phyloP scores from a whole-genome alignment of 2,888 invertebrate species.

The Papilio demoleus region DNA sequence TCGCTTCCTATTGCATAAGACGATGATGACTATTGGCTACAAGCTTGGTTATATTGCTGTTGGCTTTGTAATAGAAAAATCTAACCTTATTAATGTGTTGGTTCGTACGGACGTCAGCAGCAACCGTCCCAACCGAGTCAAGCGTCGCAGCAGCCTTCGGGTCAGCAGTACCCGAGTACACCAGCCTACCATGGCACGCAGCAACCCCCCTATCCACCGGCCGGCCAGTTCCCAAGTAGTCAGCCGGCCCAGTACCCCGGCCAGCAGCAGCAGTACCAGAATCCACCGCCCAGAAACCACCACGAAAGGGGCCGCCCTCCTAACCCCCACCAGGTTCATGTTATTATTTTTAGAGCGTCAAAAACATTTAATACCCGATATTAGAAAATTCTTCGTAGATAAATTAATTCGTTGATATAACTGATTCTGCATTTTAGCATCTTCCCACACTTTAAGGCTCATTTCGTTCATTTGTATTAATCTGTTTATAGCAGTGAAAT shows the following conservation, averaged over 20 bases:
- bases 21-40: slow-evolving; percentile 73
- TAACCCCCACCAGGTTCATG: slow-evolving; percentile 75
- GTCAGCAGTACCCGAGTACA: slow-evolving; percentile 81
- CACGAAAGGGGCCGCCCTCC: slow-evolving; percentile 81
- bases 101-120: slow-evolving; percentile 84
- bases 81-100: slow-evolving; percentile 84
- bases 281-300: slow-evolving; percentile 80
- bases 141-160: slow-evolving; percentile 81
- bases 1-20: slow-evolving; percentile 76
- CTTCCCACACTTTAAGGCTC: no score
- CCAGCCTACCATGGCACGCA: slow-evolving; percentile 83
- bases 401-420: background rate
- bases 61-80: slow-evolving; percentile 81
- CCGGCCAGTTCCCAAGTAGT: slow-evolving; percentile 81
- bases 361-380: background rate
- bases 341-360: slow-evolving; percentile 30
- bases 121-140: slow-evolving; percentile 82
- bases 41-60: slow-evolving; percentile 78
- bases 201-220: slow-evolving; percentile 80
- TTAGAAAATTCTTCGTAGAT: background rate
- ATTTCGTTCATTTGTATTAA: slow-evolving; percentile 35
- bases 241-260: slow-evolving; percentile 68
- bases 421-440: background rate
- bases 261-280: slow-evolving; percentile 74
- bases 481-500: slow-evolving; percentile 49